These are phyloP conservation scores for Rallus limicola DNA, from an alignment of 2,113 vertebrate genomes.

Conservation along the genomic window DNA sequence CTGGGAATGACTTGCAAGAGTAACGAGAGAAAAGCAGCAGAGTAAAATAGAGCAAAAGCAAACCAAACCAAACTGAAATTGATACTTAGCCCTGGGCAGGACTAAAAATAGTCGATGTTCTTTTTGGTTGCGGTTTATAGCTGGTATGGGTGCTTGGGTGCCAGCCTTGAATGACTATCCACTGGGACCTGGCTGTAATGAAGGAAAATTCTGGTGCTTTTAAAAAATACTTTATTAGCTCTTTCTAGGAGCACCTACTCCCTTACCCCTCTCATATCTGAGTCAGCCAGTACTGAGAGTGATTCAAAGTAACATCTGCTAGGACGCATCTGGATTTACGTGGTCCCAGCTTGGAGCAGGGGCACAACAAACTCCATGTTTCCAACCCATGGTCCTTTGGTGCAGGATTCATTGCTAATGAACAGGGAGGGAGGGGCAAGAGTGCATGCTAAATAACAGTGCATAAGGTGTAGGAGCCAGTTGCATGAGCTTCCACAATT, in stretches of 20 bases:
- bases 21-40: constrained; percentile 13
- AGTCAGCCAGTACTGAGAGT: neutral
- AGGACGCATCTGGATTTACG: neutral
- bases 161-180: neutral
- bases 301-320: neutral
- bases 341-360: rapidly evolving
- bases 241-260: neutral
- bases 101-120: constrained; percentile 31
- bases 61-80: constrained; percentile 23
- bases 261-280: neutral
- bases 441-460: neutral
- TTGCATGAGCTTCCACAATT: neutral
- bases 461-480: neutral
- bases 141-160: neutral
- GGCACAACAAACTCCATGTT: rapidly evolving
- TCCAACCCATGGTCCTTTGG: neutral
- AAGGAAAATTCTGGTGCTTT: neutral
- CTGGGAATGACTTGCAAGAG: constrained; percentile 16
- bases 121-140: neutral
- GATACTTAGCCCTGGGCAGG: neutral
- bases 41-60: constrained; percentile 24
- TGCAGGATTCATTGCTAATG: neutral
- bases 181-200: neutral
- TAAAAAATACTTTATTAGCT: neutral
- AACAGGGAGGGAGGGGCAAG: neutral